Base-by-base conservation (phyloP, 2,888 invertebrate genomes). In the Leptopilina myrica region DNA sequence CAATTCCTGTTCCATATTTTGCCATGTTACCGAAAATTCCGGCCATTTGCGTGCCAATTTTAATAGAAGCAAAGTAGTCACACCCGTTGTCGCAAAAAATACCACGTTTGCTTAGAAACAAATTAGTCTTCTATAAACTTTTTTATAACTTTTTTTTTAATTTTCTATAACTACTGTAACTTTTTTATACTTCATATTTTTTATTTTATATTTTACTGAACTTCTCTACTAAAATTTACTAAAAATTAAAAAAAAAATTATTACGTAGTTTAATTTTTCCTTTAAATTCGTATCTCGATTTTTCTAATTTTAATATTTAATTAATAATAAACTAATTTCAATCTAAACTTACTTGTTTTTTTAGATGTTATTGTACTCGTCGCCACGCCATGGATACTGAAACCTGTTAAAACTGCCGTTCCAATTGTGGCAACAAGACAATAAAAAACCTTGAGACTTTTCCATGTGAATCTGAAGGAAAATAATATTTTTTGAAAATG, bases 61-160 rank as follows among this genome's bases (percentile, higher is more conserved):
- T 84, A 94, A 91, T 59, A 94, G 94, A 1, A 94, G 85, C 1
- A 94, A 65, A 2, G 93, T 89, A 0, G 94, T 93, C 1, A 93
- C 81, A 1, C 94, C 84, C 0, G 93, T 93, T 76, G 94, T 93
- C 0, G 91, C 92, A 80, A 94, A 94, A 89, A 95, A 95, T 81
- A 94, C 90, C 2, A 93, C 85, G 78, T 90, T 91, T 56, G 85
- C 85, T 86, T 53, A 0, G 62, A 40, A 56, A 46, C 0, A 65
- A 65, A 15, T 56, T 56, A 7, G 33, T 33, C 3, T 33, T 33
- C 33, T 33, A 33, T 33, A 33, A 33, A 33, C 33, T 33, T 33
- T 33, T 5, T 5, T 5, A 33, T 4, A 33, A 33, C 33, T 33
- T 33, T 33, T 33, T 33, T 33, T 33, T 33, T 3, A 33, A 33